Evolutionary conservation across 1,140 invertebrate species (phyloP).

Genomic region (Kradibia gibbosae): DNA sequence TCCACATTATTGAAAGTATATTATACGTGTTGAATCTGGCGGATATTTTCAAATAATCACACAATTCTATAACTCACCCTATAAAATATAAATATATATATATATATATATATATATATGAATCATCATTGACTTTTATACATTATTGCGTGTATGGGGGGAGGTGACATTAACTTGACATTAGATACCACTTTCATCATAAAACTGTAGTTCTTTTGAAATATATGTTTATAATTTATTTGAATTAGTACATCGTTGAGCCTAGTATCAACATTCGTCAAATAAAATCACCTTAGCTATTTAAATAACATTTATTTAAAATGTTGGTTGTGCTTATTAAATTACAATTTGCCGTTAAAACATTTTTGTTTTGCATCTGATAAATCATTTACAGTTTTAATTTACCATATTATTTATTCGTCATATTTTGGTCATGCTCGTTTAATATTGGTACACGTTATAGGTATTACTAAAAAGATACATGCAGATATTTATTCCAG

Average conservation of each 20-base stretch:
- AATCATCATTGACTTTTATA: neutral
- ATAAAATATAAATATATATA: constrained; percentile 29
- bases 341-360: neutral
- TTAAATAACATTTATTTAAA: constrained; percentile 9
- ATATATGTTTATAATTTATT: constrained; percentile 41
- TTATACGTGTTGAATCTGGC: no score
- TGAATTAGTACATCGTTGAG: neutral
- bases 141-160: neutral
- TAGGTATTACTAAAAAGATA: no score
- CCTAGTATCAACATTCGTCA: neutral
- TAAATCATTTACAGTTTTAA: no score
- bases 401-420: no score
- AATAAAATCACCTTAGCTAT: neutral
- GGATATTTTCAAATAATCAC: no score
- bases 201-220: constrained; percentile 20
- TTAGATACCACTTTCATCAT: constrained; percentile 11
- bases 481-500: no score
- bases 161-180: constrained; percentile 27
- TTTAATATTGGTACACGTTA: no score
- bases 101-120: constrained; percentile 8
- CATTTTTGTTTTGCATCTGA: no score
- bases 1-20: neutral
- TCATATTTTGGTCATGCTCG: no score
- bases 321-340: neutral
- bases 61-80: no score